These are phyloP conservation scores for Aulostomus chinensis DNA, from an alignment of 2,797 vertebrate species.

Conservation along the genomic window DNA sequence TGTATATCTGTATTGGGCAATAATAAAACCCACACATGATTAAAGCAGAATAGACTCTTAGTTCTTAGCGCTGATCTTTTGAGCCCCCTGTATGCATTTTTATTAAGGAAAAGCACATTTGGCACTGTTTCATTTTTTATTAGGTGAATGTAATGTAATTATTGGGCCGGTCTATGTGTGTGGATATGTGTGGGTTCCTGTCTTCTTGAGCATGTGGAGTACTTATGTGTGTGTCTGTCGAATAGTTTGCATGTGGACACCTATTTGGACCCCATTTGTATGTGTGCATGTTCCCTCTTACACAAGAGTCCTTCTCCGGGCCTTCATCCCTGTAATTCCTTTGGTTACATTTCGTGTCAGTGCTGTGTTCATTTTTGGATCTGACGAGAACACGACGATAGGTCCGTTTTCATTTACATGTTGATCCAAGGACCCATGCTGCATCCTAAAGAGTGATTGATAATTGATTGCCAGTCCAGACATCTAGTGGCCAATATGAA, in stretches of 20 bases:
- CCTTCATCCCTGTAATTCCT: constrained; percentile 47
- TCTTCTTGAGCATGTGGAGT: background rate
- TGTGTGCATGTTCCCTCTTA: constrained; percentile 13
- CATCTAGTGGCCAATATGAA: background rate
- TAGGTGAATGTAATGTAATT: constrained; percentile 73
- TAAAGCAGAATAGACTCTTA: constrained; percentile 79
- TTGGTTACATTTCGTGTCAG: constrained; percentile 57
- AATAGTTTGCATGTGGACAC: constrained; percentile 19
- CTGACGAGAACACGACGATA: constrained; percentile 45
- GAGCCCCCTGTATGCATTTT: constrained; percentile 80
- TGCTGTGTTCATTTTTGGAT: constrained; percentile 44
- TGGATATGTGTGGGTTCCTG: constrained; percentile 4
- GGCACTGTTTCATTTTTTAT: constrained; percentile 73
- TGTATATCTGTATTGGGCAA: constrained; percentile 75
- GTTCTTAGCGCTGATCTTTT: constrained; percentile 79
- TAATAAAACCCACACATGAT: constrained; percentile 81
- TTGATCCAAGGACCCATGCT: constrained; percentile 41
- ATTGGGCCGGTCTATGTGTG: constrained; percentile 44
- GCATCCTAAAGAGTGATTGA: constrained; percentile 21
- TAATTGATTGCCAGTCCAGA: constrained; percentile 3
- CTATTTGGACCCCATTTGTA: constrained; percentile 28
- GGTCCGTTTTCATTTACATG: constrained; percentile 59
- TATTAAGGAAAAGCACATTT: constrained; percentile 78
- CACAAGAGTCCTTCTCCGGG: constrained; percentile 46
- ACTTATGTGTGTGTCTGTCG: constrained; percentile 10